phyloP scores from a whole-genome alignment of 2,888 invertebrate genomes.

The Panorpa germanica region DNA sequence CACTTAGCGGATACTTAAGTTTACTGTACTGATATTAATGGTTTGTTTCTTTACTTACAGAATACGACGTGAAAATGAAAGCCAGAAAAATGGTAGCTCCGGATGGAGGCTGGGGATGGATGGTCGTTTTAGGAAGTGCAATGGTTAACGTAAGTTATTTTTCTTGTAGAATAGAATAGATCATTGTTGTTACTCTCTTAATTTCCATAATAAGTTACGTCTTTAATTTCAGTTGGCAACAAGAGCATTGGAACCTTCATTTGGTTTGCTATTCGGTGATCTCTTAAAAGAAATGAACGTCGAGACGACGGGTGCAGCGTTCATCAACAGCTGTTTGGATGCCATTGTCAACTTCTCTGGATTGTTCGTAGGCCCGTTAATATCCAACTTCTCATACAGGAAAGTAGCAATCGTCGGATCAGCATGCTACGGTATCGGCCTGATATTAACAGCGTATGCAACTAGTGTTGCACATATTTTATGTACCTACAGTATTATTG shows the following conservation, averaged over 20 bases:
- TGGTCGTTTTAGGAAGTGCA: slow-evolving; percentile 67
- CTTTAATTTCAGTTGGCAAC: slow-evolving; percentile 46
- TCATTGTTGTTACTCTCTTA: slow-evolving; percentile 2
- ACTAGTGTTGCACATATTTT: slow-evolving; percentile 51
- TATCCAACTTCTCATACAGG: slow-evolving; percentile 54
- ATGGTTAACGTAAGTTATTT: slow-evolving; percentile 60
- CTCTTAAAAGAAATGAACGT: slow-evolving; percentile 45
- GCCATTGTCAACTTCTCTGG: slow-evolving; percentile 64
- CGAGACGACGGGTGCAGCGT: slow-evolving; percentile 52
- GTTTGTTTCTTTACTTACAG: slow-evolving; percentile 7
- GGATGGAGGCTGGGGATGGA: slow-evolving; percentile 82
- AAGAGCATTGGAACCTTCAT: slow-evolving; percentile 62
- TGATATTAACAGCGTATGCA: slow-evolving; percentile 47
- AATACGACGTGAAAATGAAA: too few relatives aligned
- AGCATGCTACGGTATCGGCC: slow-evolving; percentile 41
- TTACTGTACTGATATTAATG: slow-evolving; percentile 4
- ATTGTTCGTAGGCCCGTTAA: slow-evolving; percentile 54
- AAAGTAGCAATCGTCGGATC: slow-evolving; percentile 51
- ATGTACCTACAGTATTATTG: slow-evolving; percentile 53
- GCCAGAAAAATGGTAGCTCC: slow-evolving; percentile 52
- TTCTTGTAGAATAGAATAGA: neutral
- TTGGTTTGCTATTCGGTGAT: slow-evolving; percentile 62
- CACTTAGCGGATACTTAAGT: too few relatives aligned
- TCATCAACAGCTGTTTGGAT: slow-evolving; percentile 58
- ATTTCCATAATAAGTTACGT: slow-evolving; percentile 1